Evolutionary conservation across 1,140 invertebrate genomes (phyloP), one percentile per base, ranked within the genome.

Genomic region (Thereuonema tuberculata): DNA sequence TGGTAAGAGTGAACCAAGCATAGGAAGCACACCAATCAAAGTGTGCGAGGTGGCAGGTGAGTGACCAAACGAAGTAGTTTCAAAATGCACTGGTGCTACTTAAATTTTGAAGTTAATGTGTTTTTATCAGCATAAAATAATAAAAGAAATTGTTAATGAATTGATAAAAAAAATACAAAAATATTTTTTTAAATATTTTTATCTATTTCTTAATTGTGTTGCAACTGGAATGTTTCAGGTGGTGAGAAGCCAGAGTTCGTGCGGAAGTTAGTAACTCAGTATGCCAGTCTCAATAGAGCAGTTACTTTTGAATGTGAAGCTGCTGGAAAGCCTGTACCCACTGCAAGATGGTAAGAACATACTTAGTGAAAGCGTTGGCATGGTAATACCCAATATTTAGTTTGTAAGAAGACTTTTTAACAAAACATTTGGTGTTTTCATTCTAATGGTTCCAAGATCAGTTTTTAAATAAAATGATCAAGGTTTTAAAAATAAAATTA

Each of bases 171-270:
- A 43, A 43, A 43, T 43, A 12, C n/a, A n/a, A n/a, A n/a, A n/a
- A n/a, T n/a, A n/a, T n/a, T n/a, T n/a, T n/a, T n/a, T n/a, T n/a
- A n/a, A n/a, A n/a, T n/a, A n/a, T n/a, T n/a, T n/a, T n/a, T n/a
- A n/a, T n/a, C n/a, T n/a, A n/a, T n/a, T n/a, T n/a, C n/a, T n/a
- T n/a, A n/a, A n/a, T n/a, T n/a, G n/a, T n/a, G n/a, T n/a, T n/a
- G n/a, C n/a, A n/a, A n/a, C n/a, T n/a, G n/a, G n/a, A n/a, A n/a
- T n/a, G n/a, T n/a, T n/a, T n/a, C n/a, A 73, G 79, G 89, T 56
- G 96, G 94, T 5, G 83, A 84, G 53, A 90, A 89, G 70, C 96
- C 96, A 0, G 92, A 96, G 70, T 98, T 98, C 78, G 75, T 95
- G 52, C 82, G 83, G 57, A 83, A 85, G 63, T 74, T 98, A 43